Evolutionary conservation across 2,113 vertebrate species (phyloP).

Genomic region (Australoheros scitulus): DNA sequence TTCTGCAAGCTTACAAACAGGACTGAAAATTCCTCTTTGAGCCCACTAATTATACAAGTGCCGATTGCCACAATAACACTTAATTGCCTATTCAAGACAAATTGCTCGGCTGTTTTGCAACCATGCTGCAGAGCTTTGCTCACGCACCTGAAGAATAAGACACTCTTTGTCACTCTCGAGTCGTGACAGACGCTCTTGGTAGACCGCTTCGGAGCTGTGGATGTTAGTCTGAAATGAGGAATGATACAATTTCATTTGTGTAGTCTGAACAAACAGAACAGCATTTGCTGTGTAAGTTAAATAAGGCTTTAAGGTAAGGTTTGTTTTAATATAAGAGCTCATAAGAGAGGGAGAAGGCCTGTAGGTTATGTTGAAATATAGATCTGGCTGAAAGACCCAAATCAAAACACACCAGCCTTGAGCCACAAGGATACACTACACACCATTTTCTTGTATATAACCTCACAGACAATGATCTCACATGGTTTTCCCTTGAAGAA

Average conservation of each 20-base stretch:
- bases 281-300: background rate
- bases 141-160: constrained; percentile 92
- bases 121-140: background rate
- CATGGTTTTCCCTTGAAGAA: background rate
- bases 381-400: background rate
- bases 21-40: background rate
- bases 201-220: constrained; percentile 84
- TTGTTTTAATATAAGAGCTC: background rate
- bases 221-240: constrained; percentile 87
- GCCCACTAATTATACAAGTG: background rate
- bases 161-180: constrained; percentile 98
- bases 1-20: background rate
- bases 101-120: background rate
- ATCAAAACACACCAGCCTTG: background rate
- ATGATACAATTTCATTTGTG: background rate
- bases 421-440: background rate
- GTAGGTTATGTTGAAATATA: background rate
- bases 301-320: background rate
- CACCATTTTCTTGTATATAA: background rate
- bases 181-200: constrained; percentile 91
- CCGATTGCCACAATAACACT: background rate
- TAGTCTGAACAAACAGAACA: background rate
- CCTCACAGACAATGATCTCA: constrained; percentile 12
- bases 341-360: background rate
- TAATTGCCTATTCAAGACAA: background rate